Conservation (phyloP, 2,797 vertebrate genomes). For the Adrianichthys oophorus region DNA sequence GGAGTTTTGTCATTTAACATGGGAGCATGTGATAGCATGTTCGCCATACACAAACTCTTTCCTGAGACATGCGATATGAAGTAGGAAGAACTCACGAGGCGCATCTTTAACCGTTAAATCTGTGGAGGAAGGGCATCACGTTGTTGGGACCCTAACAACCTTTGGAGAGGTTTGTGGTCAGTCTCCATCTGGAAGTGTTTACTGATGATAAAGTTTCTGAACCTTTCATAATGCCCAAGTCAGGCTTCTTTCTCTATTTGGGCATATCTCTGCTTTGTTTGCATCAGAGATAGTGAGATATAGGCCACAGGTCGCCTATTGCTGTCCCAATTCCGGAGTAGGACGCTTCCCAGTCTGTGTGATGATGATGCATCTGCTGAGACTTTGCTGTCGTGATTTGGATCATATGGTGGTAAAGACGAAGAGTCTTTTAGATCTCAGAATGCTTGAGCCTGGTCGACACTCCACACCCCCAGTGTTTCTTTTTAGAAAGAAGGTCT, state of each 20-base stretch:
- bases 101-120: no score
- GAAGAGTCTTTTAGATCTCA: not conserved
- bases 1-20: no score
- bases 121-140: no score
- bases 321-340: not conserved
- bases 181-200: no score
- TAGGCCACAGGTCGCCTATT: not conserved
- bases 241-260: not conserved
- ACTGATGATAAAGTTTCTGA: not conserved
- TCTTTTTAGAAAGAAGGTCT: not conserved
- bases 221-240: not conserved
- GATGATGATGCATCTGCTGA: slow-evolving; percentile 6
- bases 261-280: not conserved
- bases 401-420: slow-evolving; percentile 2
- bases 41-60: no score
- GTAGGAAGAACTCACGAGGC: no score
- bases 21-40: no score
- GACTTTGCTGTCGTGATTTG: slow-evolving; percentile 2
- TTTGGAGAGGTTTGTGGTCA: no score
- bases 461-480: not conserved
- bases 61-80: no score
- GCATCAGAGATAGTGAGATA: not conserved
- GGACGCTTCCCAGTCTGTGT: slow-evolving; percentile 1
- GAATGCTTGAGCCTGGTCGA: not conserved
- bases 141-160: no score